Evolutionary conservation across 2,888 invertebrate genomes (phyloP), one percentile per base, ranked within the genome.

Genomic region (Dromius quadrimaculatus): DNA sequence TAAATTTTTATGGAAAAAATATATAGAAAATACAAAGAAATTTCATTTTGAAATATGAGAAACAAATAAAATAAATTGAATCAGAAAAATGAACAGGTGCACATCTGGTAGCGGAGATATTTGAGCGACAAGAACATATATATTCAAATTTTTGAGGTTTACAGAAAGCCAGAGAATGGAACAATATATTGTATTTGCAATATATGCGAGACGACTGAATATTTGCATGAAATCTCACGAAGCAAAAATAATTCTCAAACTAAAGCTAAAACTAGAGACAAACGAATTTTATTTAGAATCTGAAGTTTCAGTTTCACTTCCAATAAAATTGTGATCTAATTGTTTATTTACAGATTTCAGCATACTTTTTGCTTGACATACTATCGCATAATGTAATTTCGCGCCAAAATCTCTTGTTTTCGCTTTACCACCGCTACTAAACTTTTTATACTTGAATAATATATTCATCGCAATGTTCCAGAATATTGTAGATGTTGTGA

Each of bases 211-310:
- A 28, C 3, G 6, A 28, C 28, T 8, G 28, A 28, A 28, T 3
- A 5, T 28, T 5, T 28, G 28, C 4, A 28, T 43, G 17, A n/a
- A 73, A 76, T 77, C 80, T 82, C 86, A 85, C n/a, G n/a, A n/a
- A n/a, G n/a, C n/a, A n/a, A n/a, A n/a, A n/a, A n/a, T n/a, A n/a
- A n/a, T n/a, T n/a, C n/a, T n/a, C n/a, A n/a, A n/a, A n/a, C n/a
- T n/a, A n/a, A 38, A 15, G 15, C 11, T 38, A 38, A 6, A 38
- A 38, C 15, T 13, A 4, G 38, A 38, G 11, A 38, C 15, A 38
- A 6, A 8, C 13, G n/a, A 13, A 11, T 2, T 38, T 6, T 38
- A 4, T 38, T 1, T 8, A n/a, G n/a, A 28, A 28, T 38, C 6
- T 38, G 1, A 2, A 1, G 13, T n/a, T 34, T 34, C 34, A n/a